Conservation (phyloP, 2,797 vertebrate species). For the Tolypeutes matacus region DNA sequence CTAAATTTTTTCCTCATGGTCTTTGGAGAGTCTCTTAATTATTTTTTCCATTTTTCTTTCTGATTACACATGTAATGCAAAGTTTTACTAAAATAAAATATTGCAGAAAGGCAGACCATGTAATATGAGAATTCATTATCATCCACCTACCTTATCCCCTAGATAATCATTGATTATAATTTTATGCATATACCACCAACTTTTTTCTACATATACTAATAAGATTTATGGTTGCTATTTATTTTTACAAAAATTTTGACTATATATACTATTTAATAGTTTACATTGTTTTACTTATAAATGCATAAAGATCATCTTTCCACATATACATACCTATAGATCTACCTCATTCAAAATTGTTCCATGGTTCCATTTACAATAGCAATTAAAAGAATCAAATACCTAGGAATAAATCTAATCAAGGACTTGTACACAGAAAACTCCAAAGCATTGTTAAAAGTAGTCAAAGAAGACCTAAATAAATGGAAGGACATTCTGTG, state of each 20-base stretch:
- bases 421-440: too few species aligned
- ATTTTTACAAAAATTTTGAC: slow-evolving; percentile 26
- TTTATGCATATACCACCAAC: not conserved
- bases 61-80: not conserved
- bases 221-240: slow-evolving; percentile 14
- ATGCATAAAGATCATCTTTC: not conserved
- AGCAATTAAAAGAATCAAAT: too few species aligned
- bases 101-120: slow-evolving; percentile 21
- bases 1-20: not conserved
- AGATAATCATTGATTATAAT: not conserved
- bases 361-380: not conserved
- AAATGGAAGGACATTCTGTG: too few species aligned
- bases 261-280: not conserved
- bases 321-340: not conserved
- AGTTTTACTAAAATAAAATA: slow-evolving; percentile 55
- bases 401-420: too few species aligned
- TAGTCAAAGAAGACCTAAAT: too few species aligned
- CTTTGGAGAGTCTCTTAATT: not conserved
- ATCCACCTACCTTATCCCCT: not conserved
- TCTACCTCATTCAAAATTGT: slow-evolving; percentile 31
- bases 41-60: not conserved
- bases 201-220: not conserved
- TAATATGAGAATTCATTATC: not conserved
- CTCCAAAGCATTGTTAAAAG: too few species aligned
- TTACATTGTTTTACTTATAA: not conserved